Evolutionary conservation across 2,797 vertebrate species (phyloP), one percentile per base, ranked within the genome.

Genomic region (Rhyacichthys aspro): DNA sequence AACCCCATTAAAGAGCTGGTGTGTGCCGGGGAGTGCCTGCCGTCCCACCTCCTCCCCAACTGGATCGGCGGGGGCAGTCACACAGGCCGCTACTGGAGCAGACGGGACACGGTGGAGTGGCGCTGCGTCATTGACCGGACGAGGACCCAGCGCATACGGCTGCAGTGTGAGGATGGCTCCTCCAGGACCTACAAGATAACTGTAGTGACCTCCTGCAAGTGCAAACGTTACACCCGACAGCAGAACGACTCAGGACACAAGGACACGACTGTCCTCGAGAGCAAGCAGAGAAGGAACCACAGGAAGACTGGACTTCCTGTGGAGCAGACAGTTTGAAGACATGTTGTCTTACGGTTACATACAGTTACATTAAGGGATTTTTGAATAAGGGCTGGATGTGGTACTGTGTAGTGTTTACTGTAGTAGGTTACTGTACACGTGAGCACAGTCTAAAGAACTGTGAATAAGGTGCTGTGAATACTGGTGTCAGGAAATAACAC

Each of bases 1-100:
- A 96, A 92, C 49, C 95, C 97, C 0, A 89, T 98, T 63, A 98
- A 98, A 86, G 97, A 98, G 89, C 85, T 98, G 74, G 95, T 98
- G 59, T 98, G 97, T 70, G 96, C 96, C 0, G 97, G 97, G 0
- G 96, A 98, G 67, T 98, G 97, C 76, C 88, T 98, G 38, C 97
- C 97, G 0, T 75, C 94, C 63, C 94, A 96, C 0, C 84, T 98
- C 85, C 92, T 98, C 45, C 95, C 96, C 72, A 98, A 98, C 89
- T 98, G 96, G 97, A 98, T 98, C 6, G 88, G 90, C 0, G 53
- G 55, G 0, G 58, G 78, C 5, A 44, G 70, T 19, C 90, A 92
- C 0, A 91, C 90, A 19, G 91, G 94, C 2, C 95, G 94, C 71
- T 96, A 94, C 86, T 98, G 96, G 96, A 94, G 92, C 86, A 90